These are phyloP conservation scores for Peromyscus maniculatus DNA, from an alignment of 2,113 vertebrate species.

Conservation along the genomic window DNA sequence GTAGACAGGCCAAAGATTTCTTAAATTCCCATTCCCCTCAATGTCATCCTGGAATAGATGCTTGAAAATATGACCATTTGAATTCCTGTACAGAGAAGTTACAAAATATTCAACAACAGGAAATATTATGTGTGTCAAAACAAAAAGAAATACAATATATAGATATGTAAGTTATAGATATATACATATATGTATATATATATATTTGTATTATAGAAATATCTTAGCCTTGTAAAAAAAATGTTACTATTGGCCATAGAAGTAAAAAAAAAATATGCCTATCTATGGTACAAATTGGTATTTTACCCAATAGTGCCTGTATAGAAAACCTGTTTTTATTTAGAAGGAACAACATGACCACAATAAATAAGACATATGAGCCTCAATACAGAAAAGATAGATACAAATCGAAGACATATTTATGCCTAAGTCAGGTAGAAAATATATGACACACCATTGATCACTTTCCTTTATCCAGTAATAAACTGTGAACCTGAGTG, in stretches of 20 bases:
- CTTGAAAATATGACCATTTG: neutral
- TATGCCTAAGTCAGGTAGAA: slow-evolving; percentile 25
- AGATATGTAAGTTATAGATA: neutral
- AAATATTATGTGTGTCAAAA: neutral
- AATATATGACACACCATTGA: neutral
- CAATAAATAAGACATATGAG: slow-evolving; percentile 56
- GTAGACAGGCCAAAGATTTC: neutral
- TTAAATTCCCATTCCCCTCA: neutral
- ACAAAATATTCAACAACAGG: neutral
- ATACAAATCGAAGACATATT: slow-evolving; percentile 36
- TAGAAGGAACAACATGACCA: slow-evolving; percentile 13
- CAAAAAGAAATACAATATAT: neutral
- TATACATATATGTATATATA: too few relatives aligned
- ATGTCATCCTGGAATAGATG: neutral
- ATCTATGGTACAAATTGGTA: neutral
- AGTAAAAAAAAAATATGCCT: slow-evolving; percentile 13
- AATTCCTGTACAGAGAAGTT: neutral
- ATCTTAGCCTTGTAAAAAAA: slow-evolving; percentile 10
- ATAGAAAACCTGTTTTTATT: neutral
- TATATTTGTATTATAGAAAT: neutral
- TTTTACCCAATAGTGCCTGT: neutral
- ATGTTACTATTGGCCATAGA: neutral
- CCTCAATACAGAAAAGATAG: neutral
- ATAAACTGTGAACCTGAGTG: neutral
- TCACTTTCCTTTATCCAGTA: neutral